phyloP scores from a whole-genome alignment of 2,113 vertebrate species.

The Dolichotis patagonum region DNA sequence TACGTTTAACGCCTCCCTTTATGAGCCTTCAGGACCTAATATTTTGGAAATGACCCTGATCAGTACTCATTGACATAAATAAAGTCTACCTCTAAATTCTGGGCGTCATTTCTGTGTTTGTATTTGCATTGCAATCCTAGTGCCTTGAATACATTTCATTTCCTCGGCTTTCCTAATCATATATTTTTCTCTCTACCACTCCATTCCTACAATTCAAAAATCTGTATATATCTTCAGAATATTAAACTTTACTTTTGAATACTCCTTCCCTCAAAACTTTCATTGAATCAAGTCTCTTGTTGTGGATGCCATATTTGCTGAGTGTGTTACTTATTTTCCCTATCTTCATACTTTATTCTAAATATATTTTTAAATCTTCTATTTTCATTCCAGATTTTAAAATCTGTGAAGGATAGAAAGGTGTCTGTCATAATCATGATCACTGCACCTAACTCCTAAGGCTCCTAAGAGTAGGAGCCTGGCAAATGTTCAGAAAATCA shows the following conservation, averaged over 20 bases:
- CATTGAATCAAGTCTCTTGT: neutral
- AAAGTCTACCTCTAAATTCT: no score
- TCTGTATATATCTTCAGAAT: neutral
- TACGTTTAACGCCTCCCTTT: no score
- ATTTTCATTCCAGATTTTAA: neutral
- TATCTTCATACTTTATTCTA: neutral
- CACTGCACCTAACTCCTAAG: no score
- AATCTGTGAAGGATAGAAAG: neutral
- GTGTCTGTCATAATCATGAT: neutral
- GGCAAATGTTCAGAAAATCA: neutral
- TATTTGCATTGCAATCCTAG: no score
- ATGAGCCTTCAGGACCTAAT: no score
- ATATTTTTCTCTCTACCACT: neutral
- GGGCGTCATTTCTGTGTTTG: no score
- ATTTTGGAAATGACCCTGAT: no score
- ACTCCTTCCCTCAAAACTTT: neutral
- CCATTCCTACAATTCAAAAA: neutral
- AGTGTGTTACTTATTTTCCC: neutral
- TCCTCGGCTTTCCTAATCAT: neutral
- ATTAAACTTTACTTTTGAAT: neutral
- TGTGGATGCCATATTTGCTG: neutral
- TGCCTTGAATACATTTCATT: neutral
- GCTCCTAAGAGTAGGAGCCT: accelerated
- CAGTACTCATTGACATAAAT: no score
- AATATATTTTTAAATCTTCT: neutral